Percentiles rank a stretch among this genome's conserved stretches.
Conservation (phyloP, 2,113 vertebrate species). For the Calypte anna region DNA sequence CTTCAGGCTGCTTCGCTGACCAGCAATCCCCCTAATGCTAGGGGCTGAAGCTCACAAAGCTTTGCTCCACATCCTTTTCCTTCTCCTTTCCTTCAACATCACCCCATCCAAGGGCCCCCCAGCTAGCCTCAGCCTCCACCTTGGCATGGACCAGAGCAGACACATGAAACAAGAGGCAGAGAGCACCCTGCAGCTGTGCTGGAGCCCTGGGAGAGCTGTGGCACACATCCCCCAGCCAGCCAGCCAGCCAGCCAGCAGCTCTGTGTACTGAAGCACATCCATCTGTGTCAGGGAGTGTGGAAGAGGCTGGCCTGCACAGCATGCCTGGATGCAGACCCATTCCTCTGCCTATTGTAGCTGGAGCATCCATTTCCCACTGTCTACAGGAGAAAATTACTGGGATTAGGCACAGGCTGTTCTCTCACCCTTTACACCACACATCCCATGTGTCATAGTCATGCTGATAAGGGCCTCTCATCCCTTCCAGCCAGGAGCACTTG, state of each 20-base stretch:
- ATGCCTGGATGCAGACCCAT: fast-evolving
- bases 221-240: neutral
- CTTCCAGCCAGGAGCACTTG: neutral
- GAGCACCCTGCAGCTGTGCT: neutral
- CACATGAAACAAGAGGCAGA: neutral
- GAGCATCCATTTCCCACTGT: neutral
- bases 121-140: neutral
- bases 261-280: neutral
- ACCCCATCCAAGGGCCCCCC: fast-evolving
- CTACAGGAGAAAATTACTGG: neutral
- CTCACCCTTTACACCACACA: neutral
- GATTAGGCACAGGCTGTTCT: neutral
- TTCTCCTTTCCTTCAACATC: neutral
- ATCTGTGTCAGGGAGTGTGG: neutral
- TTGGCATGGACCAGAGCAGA: neutral
- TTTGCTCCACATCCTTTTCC: neutral
- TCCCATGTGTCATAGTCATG: fast-evolving
- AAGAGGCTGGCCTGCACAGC: neutral
- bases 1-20: neutral
- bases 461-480: neutral
- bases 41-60: neutral
- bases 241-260: neutral
- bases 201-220: neutral
- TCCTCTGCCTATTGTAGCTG: fast-evolving
- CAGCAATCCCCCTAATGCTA: neutral